A percentile compares a stretch with the other conserved stretches of the same genome.
Conservation (phyloP, 2,113 vertebrate genomes). For the Hyaena hyaena region DNA sequence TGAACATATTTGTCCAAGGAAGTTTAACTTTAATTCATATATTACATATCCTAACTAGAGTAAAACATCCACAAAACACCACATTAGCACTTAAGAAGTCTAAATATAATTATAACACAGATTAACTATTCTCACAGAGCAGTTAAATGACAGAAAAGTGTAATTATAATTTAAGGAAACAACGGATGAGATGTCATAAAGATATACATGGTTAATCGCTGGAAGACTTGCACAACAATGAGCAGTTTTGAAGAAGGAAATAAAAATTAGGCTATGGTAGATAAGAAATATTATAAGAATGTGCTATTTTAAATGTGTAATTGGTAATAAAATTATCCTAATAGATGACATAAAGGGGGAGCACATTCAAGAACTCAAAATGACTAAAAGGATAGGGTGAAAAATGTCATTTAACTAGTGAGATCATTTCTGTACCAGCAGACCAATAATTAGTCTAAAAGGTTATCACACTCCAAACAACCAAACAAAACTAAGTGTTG, state of each 20-base stretch:
- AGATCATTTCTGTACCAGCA: background rate
- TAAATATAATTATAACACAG: conserved; percentile 23
- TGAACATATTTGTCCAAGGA: background rate
- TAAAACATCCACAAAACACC: background rate
- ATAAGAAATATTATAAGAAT: background rate
- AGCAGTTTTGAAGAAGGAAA: background rate
- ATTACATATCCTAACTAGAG: background rate
- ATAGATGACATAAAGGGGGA: background rate
- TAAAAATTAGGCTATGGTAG: background rate
- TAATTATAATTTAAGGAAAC: conserved; percentile 40
- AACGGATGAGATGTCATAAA: conserved; percentile 20
- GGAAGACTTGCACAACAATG: background rate
- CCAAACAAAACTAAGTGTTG: background rate
- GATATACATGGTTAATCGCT: conserved; percentile 22
- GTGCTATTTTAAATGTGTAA: background rate
- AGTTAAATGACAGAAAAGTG: background rate
- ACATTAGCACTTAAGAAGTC: background rate
- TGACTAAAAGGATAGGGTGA: background rate
- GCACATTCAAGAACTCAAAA: background rate
- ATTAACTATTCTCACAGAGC: background rate
- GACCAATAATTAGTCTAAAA: background rate
- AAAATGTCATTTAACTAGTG: background rate
- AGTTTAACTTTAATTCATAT: background rate
- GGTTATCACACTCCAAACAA: background rate
- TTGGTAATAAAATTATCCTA: conserved; percentile 28